phyloP scores from a whole-genome alignment of 2,888 invertebrate species.

The Pelosia muscerda region DNA sequence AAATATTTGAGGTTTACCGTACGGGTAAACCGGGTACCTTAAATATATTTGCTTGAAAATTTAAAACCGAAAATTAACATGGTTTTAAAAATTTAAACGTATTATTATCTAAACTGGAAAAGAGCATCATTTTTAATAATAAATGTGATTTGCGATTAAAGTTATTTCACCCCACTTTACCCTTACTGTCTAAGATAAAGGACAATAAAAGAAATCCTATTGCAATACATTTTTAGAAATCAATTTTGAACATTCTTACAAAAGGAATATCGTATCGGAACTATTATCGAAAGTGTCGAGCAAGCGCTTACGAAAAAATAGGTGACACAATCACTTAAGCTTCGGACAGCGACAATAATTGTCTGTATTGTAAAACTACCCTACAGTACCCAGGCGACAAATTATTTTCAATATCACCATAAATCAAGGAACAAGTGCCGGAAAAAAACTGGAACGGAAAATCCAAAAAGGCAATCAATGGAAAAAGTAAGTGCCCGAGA shows the following conservation, averaged over 20 bases:
- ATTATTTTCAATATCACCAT: conserved; percentile 51
- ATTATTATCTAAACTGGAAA: background rate
- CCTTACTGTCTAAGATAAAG: background rate
- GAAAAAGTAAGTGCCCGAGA: conserved; percentile 61
- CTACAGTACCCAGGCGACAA: conserved; percentile 28
- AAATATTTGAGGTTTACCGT: no score
- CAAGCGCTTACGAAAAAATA: conserved; percentile 32
- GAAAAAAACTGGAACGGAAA: conserved; percentile 41
- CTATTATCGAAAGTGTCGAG: conserved; percentile 25
- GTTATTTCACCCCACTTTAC: background rate
- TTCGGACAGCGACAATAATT: conserved; percentile 41
- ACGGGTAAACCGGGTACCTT: no score
- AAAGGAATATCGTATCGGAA: conserved; percentile 24
- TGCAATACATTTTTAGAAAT: conserved; percentile 5
- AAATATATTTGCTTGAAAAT: no score
- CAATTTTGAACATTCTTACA: conserved; percentile 3
- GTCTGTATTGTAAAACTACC: conserved; percentile 38
- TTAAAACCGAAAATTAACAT: no score
- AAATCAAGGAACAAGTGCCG: conserved; percentile 44
- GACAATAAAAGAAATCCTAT: background rate
- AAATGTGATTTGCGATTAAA: background rate
- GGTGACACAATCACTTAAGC: conserved; percentile 29
- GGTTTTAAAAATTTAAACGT: no score
- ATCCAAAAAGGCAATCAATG: conserved; percentile 61
- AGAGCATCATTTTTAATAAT: background rate